Evolutionary conservation across 1,140 invertebrate species (phyloP).

Genomic region (Saccostrea glomerata): DNA sequence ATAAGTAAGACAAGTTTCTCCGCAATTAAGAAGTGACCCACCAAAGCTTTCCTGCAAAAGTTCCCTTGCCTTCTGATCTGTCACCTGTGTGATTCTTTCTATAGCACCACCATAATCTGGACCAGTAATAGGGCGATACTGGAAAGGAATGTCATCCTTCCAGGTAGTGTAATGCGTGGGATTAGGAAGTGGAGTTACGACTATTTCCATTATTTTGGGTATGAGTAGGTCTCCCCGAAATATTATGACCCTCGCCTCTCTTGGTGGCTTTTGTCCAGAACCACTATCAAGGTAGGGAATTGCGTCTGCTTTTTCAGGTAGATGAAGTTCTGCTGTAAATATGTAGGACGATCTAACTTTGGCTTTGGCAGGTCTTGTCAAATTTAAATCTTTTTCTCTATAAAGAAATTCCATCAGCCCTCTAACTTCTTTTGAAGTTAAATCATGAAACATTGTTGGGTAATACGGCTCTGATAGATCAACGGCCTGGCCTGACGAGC

Average conservation of each 20-base stretch:
- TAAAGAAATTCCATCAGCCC: slow-evolving; percentile 57
- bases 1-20: slow-evolving; percentile 60
- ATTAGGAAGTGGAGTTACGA: slow-evolving; percentile 63
- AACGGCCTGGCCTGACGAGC: neutral
- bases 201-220: slow-evolving; percentile 66
- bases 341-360: slow-evolving; percentile 61
- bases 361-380: slow-evolving; percentile 46
- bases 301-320: slow-evolving; percentile 65
- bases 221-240: slow-evolving; percentile 67
- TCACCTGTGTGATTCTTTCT: neutral
- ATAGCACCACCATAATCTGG: slow-evolving; percentile 47
- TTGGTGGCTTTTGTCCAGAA: slow-evolving; percentile 52
- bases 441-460: slow-evolving; percentile 58
- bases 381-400: slow-evolving; percentile 53
- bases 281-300: slow-evolving; percentile 63
- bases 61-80: slow-evolving; percentile 21
- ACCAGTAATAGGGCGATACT: slow-evolving; percentile 50
- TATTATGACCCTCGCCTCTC: slow-evolving; percentile 66
- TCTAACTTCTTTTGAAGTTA: slow-evolving; percentile 55
- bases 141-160: slow-evolving; percentile 47
- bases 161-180: slow-evolving; percentile 34
- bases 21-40: slow-evolving; percentile 61
- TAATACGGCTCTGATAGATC: slow-evolving; percentile 39
- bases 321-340: slow-evolving; percentile 62
- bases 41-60: slow-evolving; percentile 67